These are phyloP conservation scores for Dusona sp. DNA, from an alignment of 2,888 invertebrate species.

Conservation along the genomic window DNA sequence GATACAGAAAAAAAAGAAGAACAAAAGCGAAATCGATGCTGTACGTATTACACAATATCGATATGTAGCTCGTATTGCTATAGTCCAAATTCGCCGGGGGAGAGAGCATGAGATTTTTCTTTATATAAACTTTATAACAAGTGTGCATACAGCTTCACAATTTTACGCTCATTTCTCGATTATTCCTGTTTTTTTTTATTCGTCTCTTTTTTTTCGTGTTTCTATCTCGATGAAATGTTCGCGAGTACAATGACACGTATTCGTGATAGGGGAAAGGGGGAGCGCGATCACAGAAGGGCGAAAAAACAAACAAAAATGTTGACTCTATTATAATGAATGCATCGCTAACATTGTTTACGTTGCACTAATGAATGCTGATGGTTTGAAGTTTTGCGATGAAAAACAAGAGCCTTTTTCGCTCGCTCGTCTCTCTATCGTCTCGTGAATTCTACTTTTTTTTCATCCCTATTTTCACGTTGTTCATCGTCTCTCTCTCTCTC, in stretches of 20 bases:
- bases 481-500: background rate
- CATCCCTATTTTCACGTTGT: background rate
- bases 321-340: conserved; percentile 63
- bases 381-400: conserved; percentile 40
- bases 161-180: conserved; percentile 22
- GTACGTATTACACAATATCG: background rate
- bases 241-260: background rate
- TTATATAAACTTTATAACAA: background rate
- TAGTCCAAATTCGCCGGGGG: background rate
- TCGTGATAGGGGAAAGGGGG: background rate
- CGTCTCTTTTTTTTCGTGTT: background rate
- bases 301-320: conserved; percentile 50
- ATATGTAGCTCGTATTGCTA: background rate
- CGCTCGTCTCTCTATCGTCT: background rate
- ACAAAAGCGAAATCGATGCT: background rate
- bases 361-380: conserved; percentile 62
- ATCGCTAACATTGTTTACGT: conserved; percentile 64
- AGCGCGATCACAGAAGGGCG: conserved; percentile 14
- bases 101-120: background rate
- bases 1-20: background rate
- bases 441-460: background rate
- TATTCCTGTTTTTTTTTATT: background rate
- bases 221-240: background rate
- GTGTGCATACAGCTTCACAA: conserved; percentile 1
- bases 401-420: conserved; percentile 20